These are phyloP conservation scores for Oscheius sp. DNA, from an alignment of 2,888 invertebrate genomes.

Conservation along the genomic window DNA sequence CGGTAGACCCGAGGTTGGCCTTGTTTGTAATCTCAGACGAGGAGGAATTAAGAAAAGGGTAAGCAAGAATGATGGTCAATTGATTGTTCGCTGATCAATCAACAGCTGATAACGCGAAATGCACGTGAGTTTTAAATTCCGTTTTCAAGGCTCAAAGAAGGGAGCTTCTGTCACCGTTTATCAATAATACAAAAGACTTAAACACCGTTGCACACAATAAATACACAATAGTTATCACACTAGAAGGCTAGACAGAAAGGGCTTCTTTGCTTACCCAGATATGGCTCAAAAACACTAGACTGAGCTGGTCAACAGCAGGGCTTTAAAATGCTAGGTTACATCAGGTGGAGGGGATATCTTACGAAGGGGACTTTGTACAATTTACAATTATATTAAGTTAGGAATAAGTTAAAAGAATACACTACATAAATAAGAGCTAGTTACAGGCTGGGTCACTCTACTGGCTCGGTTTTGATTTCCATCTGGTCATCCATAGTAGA, in stretches of 20 bases:
- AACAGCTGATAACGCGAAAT: constrained; percentile 30
- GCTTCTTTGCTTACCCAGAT: neutral
- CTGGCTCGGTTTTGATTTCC: constrained; percentile 3
- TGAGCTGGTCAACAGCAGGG: constrained; percentile 1
- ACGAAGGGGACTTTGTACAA: neutral
- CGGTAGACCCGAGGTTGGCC: neutral
- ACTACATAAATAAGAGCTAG: neutral
- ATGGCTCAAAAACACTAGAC: neutral
- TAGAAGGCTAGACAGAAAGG: neutral
- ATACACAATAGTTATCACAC: too few species aligned
- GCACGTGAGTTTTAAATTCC: constrained; percentile 7
- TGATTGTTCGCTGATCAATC: constrained; percentile 6
- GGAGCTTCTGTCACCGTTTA: too few species aligned
- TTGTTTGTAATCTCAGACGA: neutral
- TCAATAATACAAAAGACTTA: too few species aligned
- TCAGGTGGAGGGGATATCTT: neutral
- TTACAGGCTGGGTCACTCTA: neutral
- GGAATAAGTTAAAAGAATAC: neutral
- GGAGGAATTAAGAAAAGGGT: neutral
- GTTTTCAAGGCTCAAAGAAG: neutral
- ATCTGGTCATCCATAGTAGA: neutral
- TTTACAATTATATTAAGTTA: neutral
- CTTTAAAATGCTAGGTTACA: neutral
- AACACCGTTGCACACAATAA: too few species aligned
- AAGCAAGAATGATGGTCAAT: neutral